A percentile compares a stretch with the other conserved stretches of the same genome.
These are phyloP conservation scores for Pteria penguin DNA, from an alignment of 2,888 invertebrate species.

Conservation along the genomic window DNA sequence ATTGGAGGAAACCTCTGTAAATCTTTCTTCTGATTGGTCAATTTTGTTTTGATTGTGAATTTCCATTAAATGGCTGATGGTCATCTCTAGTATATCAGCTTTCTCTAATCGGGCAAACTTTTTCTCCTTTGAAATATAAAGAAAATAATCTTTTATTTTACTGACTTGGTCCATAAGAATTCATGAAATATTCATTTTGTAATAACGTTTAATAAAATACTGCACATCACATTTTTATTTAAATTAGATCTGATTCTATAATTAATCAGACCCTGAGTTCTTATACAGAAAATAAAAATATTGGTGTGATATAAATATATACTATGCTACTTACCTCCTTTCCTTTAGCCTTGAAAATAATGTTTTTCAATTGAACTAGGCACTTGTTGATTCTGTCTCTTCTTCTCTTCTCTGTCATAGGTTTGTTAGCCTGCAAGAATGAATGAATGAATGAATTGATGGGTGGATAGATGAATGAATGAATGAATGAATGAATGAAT, in stretches of 20 bases:
- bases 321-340: constrained; percentile 5
- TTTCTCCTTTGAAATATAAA: constrained; percentile 13
- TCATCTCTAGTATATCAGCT: constrained; percentile 22
- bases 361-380: constrained; percentile 22
- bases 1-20: not conserved
- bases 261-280: too few species aligned
- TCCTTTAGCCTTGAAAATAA: constrained; percentile 15
- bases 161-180: too few species aligned
- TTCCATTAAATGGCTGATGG: constrained; percentile 19
- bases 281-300: not conserved
- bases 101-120: constrained; percentile 21
- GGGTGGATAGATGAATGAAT: not conserved
- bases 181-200: too few species aligned
- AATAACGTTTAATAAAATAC: too few species aligned
- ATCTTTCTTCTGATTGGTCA: not conserved
- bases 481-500: not conserved
- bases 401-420: constrained; percentile 39
- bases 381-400: constrained; percentile 41
- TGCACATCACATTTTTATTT: too few species aligned
- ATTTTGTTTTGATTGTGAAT: constrained; percentile 8
- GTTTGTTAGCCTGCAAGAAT: constrained; percentile 30
- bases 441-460: not conserved
- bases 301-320: not conserved
- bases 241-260: too few species aligned
- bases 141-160: not conserved